phyloP scores from a whole-genome alignment of 2,888 invertebrate species.

The Nyleta sp. region DNA sequence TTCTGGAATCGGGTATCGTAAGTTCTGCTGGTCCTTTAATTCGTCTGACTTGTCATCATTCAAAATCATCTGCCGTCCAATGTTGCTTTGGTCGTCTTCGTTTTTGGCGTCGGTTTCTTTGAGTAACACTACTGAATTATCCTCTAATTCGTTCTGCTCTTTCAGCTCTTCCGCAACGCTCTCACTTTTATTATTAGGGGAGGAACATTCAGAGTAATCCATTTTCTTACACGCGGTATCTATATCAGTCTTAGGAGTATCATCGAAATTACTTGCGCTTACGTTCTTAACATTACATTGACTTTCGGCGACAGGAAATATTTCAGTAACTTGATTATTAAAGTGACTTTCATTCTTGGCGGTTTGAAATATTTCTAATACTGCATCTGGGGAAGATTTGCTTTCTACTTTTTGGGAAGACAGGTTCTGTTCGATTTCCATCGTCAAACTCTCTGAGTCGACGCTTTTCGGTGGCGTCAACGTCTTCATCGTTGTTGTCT shows the following conservation, averaged over 20 bases:
- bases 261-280: slow-evolving; percentile 18
- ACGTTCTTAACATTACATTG: slow-evolving; percentile 46
- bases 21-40: neutral
- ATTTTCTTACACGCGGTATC: slow-evolving; percentile 12
- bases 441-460: neutral
- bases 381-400: slow-evolving; percentile 39
- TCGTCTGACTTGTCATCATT: neutral
- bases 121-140: neutral
- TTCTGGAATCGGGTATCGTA: slow-evolving; percentile 1
- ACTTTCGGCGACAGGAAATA: slow-evolving; percentile 39
- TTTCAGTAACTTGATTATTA: slow-evolving; percentile 33
- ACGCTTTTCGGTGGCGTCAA: neutral
- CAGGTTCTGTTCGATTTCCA: slow-evolving; percentile 33
- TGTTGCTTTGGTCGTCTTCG: slow-evolving; percentile 16
- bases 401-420: slow-evolving; percentile 19
- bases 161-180: too few relatives aligned
- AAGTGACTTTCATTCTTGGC: slow-evolving; percentile 42
- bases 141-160: neutral
- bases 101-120: slow-evolving; percentile 13
- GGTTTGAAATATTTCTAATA: slow-evolving; percentile 36
- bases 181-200: too few relatives aligned
- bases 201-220: slow-evolving; percentile 31
- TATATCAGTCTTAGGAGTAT: slow-evolving; percentile 56
- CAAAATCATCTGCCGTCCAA: neutral
- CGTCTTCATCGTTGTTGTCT: slow-evolving; percentile 10